These are phyloP conservation scores for Mythimna impura DNA, from an alignment of 2,888 invertebrate genomes.

Conservation along the genomic window DNA sequence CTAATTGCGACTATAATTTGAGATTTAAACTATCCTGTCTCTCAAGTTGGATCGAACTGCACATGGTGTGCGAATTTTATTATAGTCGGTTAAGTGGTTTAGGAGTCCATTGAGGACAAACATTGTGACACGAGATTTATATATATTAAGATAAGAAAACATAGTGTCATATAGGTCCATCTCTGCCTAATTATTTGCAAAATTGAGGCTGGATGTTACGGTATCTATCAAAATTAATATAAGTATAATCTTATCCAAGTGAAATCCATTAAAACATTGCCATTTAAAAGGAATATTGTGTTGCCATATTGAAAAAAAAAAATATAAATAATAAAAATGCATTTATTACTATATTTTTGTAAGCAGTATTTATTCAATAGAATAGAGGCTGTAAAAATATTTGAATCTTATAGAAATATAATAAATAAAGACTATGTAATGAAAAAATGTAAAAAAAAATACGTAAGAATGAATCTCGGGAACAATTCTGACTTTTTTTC, in stretches of 20 bases:
- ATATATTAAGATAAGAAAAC: too few species aligned
- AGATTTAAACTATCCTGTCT: too few species aligned
- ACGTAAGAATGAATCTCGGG: slow-evolving; percentile 41
- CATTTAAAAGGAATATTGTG: slow-evolving; percentile 59
- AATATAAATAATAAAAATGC: slow-evolving; percentile 73
- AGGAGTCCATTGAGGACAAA: too few species aligned
- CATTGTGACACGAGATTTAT: too few species aligned
- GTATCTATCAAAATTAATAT: neutral
- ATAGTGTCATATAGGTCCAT: too few species aligned
- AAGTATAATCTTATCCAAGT: slow-evolving; percentile 24
- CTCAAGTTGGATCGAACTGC: too few species aligned
- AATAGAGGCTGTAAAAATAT: slow-evolving; percentile 48
- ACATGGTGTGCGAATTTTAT: too few species aligned
- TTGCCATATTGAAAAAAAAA: slow-evolving; percentile 75
- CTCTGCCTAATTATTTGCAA: too few species aligned
- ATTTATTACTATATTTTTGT: slow-evolving; percentile 84
- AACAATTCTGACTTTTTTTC: slow-evolving; percentile 31
- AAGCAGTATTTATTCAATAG: slow-evolving; percentile 71
- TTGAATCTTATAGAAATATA: slow-evolving; percentile 51
- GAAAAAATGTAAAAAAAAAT: slow-evolving; percentile 28
- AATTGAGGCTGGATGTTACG: too few species aligned
- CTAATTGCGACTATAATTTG: too few species aligned
- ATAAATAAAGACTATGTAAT: slow-evolving; percentile 44
- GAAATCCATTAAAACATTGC: slow-evolving; percentile 54
- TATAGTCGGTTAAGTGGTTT: too few species aligned